Evolutionary conservation across 2,113 vertebrate species (phyloP), one percentile per base, ranked within the genome.

Genomic region (Murina feae): DNA sequence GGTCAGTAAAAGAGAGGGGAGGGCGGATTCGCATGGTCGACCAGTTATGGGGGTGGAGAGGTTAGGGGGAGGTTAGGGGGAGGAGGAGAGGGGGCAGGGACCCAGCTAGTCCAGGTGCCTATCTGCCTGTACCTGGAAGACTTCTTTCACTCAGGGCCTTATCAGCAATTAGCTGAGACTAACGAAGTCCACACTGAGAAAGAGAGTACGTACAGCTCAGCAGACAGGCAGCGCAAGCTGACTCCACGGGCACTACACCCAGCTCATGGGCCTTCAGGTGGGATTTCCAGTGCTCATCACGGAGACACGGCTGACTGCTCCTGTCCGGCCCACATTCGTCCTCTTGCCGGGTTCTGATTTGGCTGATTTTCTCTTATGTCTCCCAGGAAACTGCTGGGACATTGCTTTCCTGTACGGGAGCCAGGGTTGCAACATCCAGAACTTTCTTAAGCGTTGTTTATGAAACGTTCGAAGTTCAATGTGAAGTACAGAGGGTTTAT

Each of bases 181-280:
- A 17, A 60, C 66, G 30, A 32, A 91, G 72, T 39, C 66, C 32
- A 9, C 42, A 32, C 2, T 14, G 39, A 80, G 53, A 42, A 58
- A 21, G 37, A 93, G 28, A 90, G 21, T 39, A 12, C 2, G 4
- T 18, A 4, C 30, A 25, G 58, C 18, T 60, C 32, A 53, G 5
- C 35, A 72, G 51, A 35, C 18, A 42, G 39, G 53, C 49, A 63
- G 6, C 8, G 13, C n/a, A 13, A 42, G 37, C 51, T 37, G 37
- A 9, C 69, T 2, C 14, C 23, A 4, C n/a, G 63, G 44, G 28
- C 21, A 5, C 60, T 20, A 0, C 58, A 32, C 8, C n/a, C 6
- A 8, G 2, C 49, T 1, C 0, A 2, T 30, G n/a, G 8, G 44
- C 20, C 75, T 71, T 58, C 6, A 1, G 44, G 0, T 18, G 1